Base-by-base conservation (phyloP, 2,797 vertebrate genomes). In the Delichon dasypus region DNA sequence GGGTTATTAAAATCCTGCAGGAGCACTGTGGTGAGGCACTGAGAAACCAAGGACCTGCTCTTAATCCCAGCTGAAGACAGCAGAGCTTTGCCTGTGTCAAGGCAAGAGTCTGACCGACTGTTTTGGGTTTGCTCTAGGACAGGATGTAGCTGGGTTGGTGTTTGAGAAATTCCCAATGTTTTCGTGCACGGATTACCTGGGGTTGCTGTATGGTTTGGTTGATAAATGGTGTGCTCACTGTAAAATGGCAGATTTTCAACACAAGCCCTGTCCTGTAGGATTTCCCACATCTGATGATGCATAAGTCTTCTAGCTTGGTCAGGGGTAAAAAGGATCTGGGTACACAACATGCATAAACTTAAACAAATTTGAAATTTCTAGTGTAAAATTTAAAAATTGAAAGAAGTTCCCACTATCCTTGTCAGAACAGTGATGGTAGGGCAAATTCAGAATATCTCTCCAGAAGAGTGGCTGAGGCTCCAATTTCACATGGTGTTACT, bases 301-400 rank as follows among this genome's bases (percentile, higher is more conserved):
- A 16, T 7, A 13, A 10, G 4, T 29, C 15, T 25, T 73, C 30
- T 9, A 5, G 14, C 23, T 54, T 55, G n/a, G 32, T 71, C 11
- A 26, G 20, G 12, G 4, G 19, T 30, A 42, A 40, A 11, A 17
- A 55, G 64, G 48, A 85, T 47, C 18, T 61, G 34, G 20, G 5
- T 26, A 12, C 5, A 4, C 6, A 67, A 14, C 0, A 1, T 0
- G 0, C 19, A 4, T 26, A 18, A 55, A 23, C 4, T 18, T 8
- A 10, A 1, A 32, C 5, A 36, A 30, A 40, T 34, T 45, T 72
- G 13, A 54, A 42, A 38, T 38, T 36, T 48, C 30, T 50, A 13
- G 17, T 38, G 36, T 18, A 30, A 64, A 51, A 57, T 7, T 30
- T 21, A 7, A 50, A 44, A 57, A 29, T 1, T 10, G 51, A 54